phyloP scores from a whole-genome alignment of 2,888 invertebrate genomes.

The Hypsopygia costalis region DNA sequence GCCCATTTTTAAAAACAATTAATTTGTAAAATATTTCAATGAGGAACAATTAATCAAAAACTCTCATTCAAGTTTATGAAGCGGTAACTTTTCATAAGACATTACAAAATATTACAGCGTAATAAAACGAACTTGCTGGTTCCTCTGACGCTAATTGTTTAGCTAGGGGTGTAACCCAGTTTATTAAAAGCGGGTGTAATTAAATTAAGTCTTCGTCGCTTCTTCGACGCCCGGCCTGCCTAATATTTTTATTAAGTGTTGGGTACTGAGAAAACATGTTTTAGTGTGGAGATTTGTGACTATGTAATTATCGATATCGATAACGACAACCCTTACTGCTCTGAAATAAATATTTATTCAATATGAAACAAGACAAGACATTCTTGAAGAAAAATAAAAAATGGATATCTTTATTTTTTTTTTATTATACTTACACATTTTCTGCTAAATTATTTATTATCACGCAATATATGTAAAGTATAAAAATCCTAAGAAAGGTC shows the following conservation, averaged over 20 bases:
- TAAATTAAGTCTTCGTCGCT: conserved; percentile 72
- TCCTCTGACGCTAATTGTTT: conserved; percentile 49
- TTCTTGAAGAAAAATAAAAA: no score
- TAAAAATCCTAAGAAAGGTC: no score
- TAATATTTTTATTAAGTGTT: conserved; percentile 71
- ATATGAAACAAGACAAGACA: no score
- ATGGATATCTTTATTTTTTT: no score
- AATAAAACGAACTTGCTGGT: conserved; percentile 31
- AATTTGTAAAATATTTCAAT: no score
- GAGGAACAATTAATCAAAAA: not conserved
- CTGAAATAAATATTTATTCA: no score
- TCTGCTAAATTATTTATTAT: no score
- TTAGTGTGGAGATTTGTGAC: conserved; percentile 11
- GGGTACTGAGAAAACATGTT: conserved; percentile 24
- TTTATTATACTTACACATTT: no score
- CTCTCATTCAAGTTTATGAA: not conserved
- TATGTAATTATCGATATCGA: conserved; percentile 15
- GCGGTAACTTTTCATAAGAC: conserved; percentile 10
- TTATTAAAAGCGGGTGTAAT: conserved; percentile 67
- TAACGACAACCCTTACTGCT: no score
- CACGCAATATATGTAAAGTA: no score
- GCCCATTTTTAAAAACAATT: no score
- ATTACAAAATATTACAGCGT: conserved; percentile 8
- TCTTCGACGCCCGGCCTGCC: conserved; percentile 66
- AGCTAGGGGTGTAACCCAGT: conserved; percentile 42